Percentiles rank a stretch among this genome's conserved stretches.
Evolutionary conservation across 2,797 vertebrate genomes (phyloP).

Genomic region (Squalus acanthias): DNA sequence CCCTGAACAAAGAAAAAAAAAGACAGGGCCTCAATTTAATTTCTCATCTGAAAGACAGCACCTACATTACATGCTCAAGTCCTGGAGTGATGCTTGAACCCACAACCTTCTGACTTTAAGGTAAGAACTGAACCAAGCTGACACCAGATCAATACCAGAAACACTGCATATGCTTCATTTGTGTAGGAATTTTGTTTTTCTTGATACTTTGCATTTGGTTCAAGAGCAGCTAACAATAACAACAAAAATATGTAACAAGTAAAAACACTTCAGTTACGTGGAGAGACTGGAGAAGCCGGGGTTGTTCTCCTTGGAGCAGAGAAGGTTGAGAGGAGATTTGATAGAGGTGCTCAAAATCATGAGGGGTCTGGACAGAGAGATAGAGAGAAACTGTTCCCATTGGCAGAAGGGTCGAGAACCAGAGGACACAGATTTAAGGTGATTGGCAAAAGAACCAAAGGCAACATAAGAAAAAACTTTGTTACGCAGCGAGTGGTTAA

Average conservation of each 20-base stretch:
- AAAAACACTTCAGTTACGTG: background rate
- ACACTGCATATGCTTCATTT: background rate
- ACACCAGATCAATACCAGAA: background rate
- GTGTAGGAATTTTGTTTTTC: background rate
- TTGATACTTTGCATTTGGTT: background rate
- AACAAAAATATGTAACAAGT: background rate
- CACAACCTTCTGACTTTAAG: background rate
- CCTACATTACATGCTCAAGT: background rate
- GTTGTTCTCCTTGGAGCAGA: too few relatives aligned
- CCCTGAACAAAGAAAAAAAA: background rate
- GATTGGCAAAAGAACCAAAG: too few relatives aligned
- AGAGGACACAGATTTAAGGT: too few relatives aligned
- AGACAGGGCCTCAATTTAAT: background rate
- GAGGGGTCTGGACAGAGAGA: too few relatives aligned
- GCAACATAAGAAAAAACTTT: too few relatives aligned
- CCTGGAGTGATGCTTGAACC: background rate
- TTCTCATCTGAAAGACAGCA: background rate
- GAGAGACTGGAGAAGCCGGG: too few relatives aligned
- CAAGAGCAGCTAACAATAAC: background rate
- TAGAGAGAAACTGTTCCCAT: too few relatives aligned
- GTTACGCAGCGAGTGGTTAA: too few relatives aligned
- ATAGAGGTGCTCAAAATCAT: too few relatives aligned
- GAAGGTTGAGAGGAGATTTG: too few relatives aligned
- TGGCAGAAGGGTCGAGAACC: too few relatives aligned
- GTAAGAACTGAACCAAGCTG: background rate